Base-by-base conservation (phyloP, 1,140 invertebrate species). In the Calliphora vicina region DNA sequence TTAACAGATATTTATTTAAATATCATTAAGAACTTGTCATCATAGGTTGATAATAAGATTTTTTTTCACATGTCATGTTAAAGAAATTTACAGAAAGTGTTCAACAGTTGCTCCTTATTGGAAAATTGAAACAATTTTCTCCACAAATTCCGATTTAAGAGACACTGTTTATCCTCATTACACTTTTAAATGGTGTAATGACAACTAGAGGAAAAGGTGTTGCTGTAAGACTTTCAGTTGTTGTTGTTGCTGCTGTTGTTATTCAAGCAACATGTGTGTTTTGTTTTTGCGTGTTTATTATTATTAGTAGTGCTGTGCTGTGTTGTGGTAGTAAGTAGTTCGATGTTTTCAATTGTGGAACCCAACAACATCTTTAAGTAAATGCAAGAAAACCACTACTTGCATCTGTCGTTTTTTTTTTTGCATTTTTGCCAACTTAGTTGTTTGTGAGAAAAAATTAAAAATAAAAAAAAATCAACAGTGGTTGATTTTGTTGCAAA, bases 201-300 rank as follows among this genome's bases (percentile, higher is more conserved):
- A 35, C 35, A 35, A 35, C n/a, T 57, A 57, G 61, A 67, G 61
- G 61, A 67, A 67, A 67, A 67, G 61, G 61, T 67, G 61, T 67
- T 23, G 20, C n/a, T 57, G 50, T n/a, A 67, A 67, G n/a, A 67
- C 61, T 17, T 67, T 3, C 9, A 25, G 12, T 67, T 67, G 15
- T 57, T 57, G 15, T 57, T 57, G 15, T 57, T 57, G 13, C 45
- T 57, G 35, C 35, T 35, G 35, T 35, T 35, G 35, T 35, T 35
- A 2, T 57, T 17, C 1, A 67, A 50, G 23, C 61, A 67, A 67
- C 61, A 67, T 67, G 61, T 67, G 61, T 67, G 61, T 67, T 67
- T 20, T 67, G n/a, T 67, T 67, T 67, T 67, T 67, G 61, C 61
- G 61, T 67, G 61, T 23, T 67, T 67, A 23, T 10, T 23, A 23